Evolutionary conservation across 2,797 vertebrate genomes (phyloP).

Genomic region (Pogonophryne albipinna): DNA sequence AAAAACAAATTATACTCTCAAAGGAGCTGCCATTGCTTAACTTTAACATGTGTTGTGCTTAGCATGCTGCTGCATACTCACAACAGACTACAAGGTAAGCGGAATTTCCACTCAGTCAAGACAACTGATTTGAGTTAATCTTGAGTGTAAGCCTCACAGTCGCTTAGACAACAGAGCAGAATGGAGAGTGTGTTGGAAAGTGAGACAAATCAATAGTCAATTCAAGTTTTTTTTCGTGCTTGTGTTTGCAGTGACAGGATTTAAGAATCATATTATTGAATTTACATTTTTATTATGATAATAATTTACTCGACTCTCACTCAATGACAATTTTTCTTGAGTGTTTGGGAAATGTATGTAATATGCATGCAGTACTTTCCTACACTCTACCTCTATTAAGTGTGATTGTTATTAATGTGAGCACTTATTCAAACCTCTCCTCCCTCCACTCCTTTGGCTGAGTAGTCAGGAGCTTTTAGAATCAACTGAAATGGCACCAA

Average conservation of each 20-base stretch:
- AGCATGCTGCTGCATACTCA: constrained; percentile 3
- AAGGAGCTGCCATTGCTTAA: background rate
- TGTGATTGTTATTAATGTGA: constrained; percentile 8
- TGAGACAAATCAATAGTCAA: constrained; percentile 4
- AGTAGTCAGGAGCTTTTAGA: background rate
- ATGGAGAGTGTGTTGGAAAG: background rate
- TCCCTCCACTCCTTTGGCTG: background rate
- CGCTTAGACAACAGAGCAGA: constrained; percentile 2
- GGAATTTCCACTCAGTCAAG: background rate
- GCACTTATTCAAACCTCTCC: constrained; percentile 11
- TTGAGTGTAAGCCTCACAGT: constrained; percentile 1
- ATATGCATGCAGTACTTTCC: background rate
- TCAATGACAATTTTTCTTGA: background rate
- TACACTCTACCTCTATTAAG: background rate
- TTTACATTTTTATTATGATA: background rate
- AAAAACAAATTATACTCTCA: constrained; percentile 1
- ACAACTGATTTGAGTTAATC: constrained; percentile 6
- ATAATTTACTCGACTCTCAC: background rate
- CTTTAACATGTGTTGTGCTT: background rate
- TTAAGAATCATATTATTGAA: background rate
- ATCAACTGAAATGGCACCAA: too few species aligned
- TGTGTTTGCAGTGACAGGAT: background rate
- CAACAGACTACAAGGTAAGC: background rate
- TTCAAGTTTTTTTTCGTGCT: background rate
- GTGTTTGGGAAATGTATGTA: background rate